Conservation (phyloP, 2,113 vertebrate species). For the Gymnobelideus leadbeateri region DNA sequence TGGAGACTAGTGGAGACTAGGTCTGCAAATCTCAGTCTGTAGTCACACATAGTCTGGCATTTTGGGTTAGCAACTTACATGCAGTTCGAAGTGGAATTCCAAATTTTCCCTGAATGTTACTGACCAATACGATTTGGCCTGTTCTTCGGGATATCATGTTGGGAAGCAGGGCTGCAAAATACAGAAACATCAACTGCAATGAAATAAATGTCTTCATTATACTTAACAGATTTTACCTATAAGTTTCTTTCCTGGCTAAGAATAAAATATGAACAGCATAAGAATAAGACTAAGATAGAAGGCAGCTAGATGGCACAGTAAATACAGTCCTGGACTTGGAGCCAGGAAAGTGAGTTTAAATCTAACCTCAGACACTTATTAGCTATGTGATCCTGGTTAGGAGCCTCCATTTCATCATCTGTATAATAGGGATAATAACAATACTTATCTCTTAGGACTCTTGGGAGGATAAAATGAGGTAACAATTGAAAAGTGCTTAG, state of each 20-base stretch:
- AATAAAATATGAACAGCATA: background rate
- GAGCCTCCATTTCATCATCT: background rate
- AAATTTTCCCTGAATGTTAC: slow-evolving; percentile 95
- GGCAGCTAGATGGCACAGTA: background rate
- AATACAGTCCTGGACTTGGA: background rate
- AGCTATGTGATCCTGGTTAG: background rate
- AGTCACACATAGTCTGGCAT: background rate
- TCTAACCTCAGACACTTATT: background rate
- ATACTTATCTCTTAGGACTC: background rate
- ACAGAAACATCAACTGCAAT: background rate
- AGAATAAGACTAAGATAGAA: background rate
- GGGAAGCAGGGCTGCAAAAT: slow-evolving; percentile 91
- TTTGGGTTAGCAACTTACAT: slow-evolving; percentile 88
- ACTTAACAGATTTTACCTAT: background rate
- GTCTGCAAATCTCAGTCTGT: background rate
- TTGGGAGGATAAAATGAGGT: background rate
- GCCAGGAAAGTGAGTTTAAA: background rate
- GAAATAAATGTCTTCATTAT: background rate
- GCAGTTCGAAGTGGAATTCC: slow-evolving; percentile 95
- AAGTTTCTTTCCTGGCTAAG: background rate
- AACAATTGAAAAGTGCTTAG: background rate
- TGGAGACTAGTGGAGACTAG: background rate
- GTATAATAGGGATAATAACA: background rate
- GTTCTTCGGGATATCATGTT: slow-evolving; percentile 95
- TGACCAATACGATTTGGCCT: slow-evolving; percentile 94